These are phyloP conservation scores for Aphaenogaster rudis DNA, from an alignment of 1,140 invertebrate species.

Conservation along the genomic window DNA sequence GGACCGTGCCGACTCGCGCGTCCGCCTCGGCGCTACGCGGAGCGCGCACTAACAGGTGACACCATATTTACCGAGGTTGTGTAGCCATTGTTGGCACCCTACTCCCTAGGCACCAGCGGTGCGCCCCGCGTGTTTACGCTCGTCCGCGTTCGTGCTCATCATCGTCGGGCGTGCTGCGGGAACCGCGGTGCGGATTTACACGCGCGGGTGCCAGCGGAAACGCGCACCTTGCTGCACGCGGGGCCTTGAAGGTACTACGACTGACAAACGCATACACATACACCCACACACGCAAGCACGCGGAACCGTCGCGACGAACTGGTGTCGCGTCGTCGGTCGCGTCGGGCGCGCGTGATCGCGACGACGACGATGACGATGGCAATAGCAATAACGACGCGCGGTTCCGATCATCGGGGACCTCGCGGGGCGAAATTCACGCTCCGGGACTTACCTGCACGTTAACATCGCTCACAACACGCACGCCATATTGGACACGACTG, in stretches of 20 bases:
- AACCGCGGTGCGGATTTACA: not conserved
- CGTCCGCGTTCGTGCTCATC: not conserved
- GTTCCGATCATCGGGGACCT: not conserved
- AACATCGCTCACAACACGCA: constrained; percentile 62
- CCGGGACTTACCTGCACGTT: constrained; percentile 70
- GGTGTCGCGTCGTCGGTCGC: not conserved
- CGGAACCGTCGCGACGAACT: not conserved
- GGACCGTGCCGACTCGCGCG: not conserved
- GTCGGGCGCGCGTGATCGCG: not conserved
- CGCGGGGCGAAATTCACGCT: not conserved
- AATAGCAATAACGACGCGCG: not conserved
- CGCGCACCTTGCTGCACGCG: constrained; percentile 22
- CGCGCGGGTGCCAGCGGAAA: constrained; percentile 15
- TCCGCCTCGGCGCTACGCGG: not conserved
- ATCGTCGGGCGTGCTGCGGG: not conserved
- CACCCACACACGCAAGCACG: not conserved
- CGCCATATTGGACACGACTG: constrained; percentile 78
- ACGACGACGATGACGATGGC: not conserved
- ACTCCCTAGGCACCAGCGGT: not conserved
- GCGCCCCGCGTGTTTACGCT: constrained; percentile 6
- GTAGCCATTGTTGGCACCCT: constrained; percentile 38
- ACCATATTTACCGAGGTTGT: constrained; percentile 41
- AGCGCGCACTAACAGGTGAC: constrained; percentile 39
- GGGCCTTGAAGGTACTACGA: constrained; percentile 69
- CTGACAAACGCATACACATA: constrained; percentile 52